Base-by-base conservation (phyloP, 92 coral and sea anemone genomes). In the Epizoanthus scotinus region DNA sequence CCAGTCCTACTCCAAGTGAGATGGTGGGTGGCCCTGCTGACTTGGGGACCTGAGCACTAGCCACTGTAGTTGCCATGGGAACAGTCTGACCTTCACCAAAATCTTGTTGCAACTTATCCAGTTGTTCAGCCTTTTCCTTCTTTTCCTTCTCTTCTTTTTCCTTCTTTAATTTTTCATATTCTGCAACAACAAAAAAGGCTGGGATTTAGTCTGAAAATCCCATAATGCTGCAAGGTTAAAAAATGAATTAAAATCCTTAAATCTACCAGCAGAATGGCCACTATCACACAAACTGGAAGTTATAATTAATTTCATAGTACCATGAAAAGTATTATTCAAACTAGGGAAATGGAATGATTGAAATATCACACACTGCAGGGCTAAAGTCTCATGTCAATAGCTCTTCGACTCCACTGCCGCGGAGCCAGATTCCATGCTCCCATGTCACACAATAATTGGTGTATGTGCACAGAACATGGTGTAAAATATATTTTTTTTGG, bases 161-260 rank as follows among this genome's bases (percentile, higher is more conserved):
- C n/a, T 82, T 84, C 47, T 91, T 95, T 59, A 95, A 74, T 63
- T 86, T 92, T 87, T 95, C 98, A 83, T 95, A 95, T 66, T 95
- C 98, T 94, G 53, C 19, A 53, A 77, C 67, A 18, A 67, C 38
- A 26, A 71, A 31, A 5, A n/a, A 20, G 2, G 27, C 15, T 38
- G 44, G 18, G 29, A 61, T 8, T 44, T 40, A 50, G 70, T 0
- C 15, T 10, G 3, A 28, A 3, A 17, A 6, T 49, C 24, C n/a
- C 31, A 24, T 8, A 0, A 18, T 22, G 8, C 31, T 18, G 22
- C 22, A 21, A 19, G 19, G 29, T 26, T 2, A 21, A 44, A 15
- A 26, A 20, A 15, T 44, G 52, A 44, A 44, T 44, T 44, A 14
- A 61, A 61, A 61, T 61, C 15, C 3, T 44, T 15, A 44, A 44